Evolutionary conservation across 2,888 invertebrate genomes (phyloP).

Genomic region (Lordiphosa fenestrarum): DNA sequence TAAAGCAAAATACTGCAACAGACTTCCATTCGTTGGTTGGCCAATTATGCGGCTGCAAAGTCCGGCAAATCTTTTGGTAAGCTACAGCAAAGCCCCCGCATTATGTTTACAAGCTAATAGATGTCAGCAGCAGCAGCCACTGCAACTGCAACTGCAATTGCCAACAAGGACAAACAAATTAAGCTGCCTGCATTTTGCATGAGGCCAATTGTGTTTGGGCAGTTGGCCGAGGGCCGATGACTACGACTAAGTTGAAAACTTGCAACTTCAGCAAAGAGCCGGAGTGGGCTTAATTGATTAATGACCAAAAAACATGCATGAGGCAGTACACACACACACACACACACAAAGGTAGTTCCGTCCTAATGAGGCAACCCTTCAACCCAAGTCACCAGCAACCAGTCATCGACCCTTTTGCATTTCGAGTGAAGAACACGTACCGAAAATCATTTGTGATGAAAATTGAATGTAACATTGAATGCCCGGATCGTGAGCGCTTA

Average conservation of each 20-base stretch:
- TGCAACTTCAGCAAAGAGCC: constrained; percentile 27
- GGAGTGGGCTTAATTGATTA: constrained; percentile 41
- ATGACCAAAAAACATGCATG: constrained; percentile 17
- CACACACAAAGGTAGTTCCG: constrained; percentile 10
- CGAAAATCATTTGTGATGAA: constrained; percentile 18
- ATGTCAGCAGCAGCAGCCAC: constrained; percentile 35
- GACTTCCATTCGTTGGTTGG: constrained; percentile 12
- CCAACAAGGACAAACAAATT: constrained; percentile 46
- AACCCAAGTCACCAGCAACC: constrained; percentile 9
- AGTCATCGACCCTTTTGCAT: constrained; percentile 16
- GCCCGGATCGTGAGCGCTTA: constrained; percentile 43
- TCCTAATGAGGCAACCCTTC: constrained; percentile 27
- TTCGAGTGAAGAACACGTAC: constrained; percentile 7
- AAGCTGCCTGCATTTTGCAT: constrained; percentile 45
- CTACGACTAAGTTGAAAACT: constrained; percentile 23
- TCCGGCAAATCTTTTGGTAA: constrained; percentile 33
- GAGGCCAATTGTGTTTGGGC: constrained; percentile 34
- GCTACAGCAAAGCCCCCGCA: constrained; percentile 34
- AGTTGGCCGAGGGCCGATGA: constrained; percentile 28
- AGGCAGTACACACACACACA: not conserved
- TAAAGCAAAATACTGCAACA: constrained; percentile 19
- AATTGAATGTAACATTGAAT: constrained; percentile 30
- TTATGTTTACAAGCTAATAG: constrained; percentile 45
- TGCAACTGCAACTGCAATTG: constrained; percentile 32
- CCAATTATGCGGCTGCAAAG: constrained; percentile 43